These are phyloP conservation scores for Zaprionus lineosus DNA, from an alignment of 2,888 invertebrate species.

Conservation along the genomic window DNA sequence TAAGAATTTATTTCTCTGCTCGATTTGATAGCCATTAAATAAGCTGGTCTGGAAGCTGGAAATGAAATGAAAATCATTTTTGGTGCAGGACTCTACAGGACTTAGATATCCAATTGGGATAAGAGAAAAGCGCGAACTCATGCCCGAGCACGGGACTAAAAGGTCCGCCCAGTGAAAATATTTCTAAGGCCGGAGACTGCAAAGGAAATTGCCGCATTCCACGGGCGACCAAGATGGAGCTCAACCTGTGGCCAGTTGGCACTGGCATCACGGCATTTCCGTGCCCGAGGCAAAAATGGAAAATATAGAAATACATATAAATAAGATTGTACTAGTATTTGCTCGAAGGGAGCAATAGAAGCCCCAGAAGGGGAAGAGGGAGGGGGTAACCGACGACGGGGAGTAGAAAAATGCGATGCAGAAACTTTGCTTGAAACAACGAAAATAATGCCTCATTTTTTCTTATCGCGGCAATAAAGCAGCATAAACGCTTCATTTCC, in stretches of 20 bases:
- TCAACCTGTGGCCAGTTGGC: constrained; percentile 71
- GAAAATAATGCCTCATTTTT: constrained; percentile 74
- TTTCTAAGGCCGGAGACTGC: constrained; percentile 57
- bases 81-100: constrained; percentile 41
- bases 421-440: constrained; percentile 70
- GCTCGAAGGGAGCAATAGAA: neutral
- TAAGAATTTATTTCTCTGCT: constrained; percentile 73
- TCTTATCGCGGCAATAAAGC: constrained; percentile 81
- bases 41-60: constrained; percentile 46
- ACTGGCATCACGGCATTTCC: constrained; percentile 49
- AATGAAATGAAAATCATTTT: constrained; percentile 53
- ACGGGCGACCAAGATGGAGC: constrained; percentile 24
- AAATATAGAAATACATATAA: constrained; percentile 62
- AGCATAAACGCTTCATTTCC: constrained; percentile 82
- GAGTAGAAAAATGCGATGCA: constrained; percentile 30
- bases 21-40: constrained; percentile 80
- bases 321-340: constrained; percentile 41
- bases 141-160: constrained; percentile 2
- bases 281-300: constrained; percentile 49
- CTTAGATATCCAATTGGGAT: constrained; percentile 33
- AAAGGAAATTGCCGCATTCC: constrained; percentile 70
- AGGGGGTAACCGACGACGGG: neutral
- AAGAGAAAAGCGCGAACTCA: constrained; percentile 57
- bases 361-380: neutral
- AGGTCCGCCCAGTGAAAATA: constrained; percentile 38